These are phyloP conservation scores for Fulica atra DNA, from an alignment of 2,113 vertebrate species.

Conservation along the genomic window DNA sequence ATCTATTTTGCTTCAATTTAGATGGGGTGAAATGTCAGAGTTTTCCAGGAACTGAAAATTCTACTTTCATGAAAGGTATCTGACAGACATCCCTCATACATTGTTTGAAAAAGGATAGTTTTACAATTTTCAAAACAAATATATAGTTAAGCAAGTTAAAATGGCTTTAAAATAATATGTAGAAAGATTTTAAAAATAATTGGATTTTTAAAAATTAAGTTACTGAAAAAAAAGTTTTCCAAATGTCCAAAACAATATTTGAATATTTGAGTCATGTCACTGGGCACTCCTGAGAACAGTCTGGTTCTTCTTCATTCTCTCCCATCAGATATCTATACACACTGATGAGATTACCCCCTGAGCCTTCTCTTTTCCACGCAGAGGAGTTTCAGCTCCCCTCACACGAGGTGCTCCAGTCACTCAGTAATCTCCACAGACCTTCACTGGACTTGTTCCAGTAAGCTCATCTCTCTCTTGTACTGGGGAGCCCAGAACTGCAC, in stretches of 20 bases:
- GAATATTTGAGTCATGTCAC: not conserved
- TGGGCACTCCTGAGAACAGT: not conserved
- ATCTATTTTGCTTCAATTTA: not conserved
- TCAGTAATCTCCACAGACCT: not conserved
- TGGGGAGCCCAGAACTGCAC: not conserved
- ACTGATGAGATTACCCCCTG: not conserved
- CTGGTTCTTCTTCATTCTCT: not conserved
- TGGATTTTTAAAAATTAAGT: too few species aligned
- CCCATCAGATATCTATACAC: not conserved
- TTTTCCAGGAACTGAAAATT: not conserved
- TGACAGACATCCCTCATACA: not conserved
- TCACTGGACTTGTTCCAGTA: not conserved
- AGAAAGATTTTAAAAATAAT: not conserved
- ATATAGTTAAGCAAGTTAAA: not conserved
- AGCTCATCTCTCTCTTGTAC: not conserved
- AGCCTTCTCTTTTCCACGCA: not conserved
- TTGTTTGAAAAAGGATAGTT: not conserved
- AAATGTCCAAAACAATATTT: not conserved
- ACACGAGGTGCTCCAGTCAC: not conserved
- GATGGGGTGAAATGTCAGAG: not conserved
- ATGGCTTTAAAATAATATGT: not conserved
- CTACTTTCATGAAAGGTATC: not conserved
- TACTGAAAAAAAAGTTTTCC: not conserved
- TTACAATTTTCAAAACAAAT: not conserved
- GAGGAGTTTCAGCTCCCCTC: not conserved